Percentiles rank a stretch among this genome's conserved stretches.
Conservation (phyloP, 2,797 vertebrate genomes). For the Leuciscus waleckii region DNA sequence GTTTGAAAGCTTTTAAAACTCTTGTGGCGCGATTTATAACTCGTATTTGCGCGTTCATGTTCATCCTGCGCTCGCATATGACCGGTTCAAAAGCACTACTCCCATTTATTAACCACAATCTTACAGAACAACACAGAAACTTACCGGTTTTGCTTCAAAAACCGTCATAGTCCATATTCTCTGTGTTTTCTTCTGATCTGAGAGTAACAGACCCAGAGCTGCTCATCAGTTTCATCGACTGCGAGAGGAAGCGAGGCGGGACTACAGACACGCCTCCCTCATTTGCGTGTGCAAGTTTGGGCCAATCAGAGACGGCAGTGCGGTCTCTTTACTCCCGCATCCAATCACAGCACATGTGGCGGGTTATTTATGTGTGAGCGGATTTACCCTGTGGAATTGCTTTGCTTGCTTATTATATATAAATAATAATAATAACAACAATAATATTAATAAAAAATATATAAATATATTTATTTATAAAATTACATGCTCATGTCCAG, state of each 20-base stretch:
- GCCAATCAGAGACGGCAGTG: background rate
- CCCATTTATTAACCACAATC: background rate
- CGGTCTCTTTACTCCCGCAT: background rate
- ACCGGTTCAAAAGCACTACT: background rate
- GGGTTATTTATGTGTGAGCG: background rate
- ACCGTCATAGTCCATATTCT: constrained; percentile 21
- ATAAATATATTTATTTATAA: no score
- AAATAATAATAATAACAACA: no score
- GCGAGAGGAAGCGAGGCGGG: background rate
- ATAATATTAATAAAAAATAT: no score
- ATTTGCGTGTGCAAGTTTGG: background rate
- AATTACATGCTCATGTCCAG: background rate
- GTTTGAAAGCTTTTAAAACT: constrained; percentile 26
- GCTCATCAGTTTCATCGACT: background rate
- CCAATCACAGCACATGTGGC: background rate
- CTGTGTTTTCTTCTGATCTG: background rate
- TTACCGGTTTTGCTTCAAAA: background rate
- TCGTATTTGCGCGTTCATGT: background rate
- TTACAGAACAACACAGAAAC: background rate
- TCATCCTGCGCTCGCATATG: background rate
- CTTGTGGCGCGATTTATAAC: background rate
- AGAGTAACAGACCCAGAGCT: background rate
- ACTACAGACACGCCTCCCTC: background rate
- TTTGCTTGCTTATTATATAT: no score
- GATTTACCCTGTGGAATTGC: background rate